Evolutionary conservation across 2,797 vertebrate species (phyloP).

Genomic region (Typhlichthys eigenmanni): DNA sequence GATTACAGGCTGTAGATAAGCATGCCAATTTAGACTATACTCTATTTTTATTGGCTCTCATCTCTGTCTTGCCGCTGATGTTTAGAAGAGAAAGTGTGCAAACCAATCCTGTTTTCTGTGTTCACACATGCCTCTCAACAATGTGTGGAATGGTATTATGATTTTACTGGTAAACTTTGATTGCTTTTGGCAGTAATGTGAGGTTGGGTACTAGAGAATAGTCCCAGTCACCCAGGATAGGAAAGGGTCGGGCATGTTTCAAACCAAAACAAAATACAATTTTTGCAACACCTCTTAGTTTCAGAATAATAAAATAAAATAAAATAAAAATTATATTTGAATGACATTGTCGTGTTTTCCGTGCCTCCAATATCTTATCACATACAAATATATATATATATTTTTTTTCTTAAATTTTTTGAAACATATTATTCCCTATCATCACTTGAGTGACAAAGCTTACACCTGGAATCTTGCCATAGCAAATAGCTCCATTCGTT

Average conservation of each 20-base stretch:
- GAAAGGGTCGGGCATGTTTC: neutral
- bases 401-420: constrained; percentile 7
- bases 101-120: too few species aligned
- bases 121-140: too few species aligned
- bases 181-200: too few species aligned
- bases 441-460: constrained; percentile 31
- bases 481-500: constrained; percentile 42
- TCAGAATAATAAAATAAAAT: too few species aligned
- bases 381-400: neutral
- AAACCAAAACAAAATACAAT: neutral
- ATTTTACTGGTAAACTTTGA: neutral
- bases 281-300: neutral
- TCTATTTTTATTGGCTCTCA: constrained; percentile 9
- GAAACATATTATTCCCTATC: constrained; percentile 13
- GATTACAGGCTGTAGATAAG: constrained; percentile 45
- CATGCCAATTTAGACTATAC: neutral
- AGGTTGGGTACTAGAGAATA: too few species aligned
- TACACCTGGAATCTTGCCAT: constrained; percentile 53
- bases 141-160: too few species aligned
- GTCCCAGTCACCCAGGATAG: too few species aligned
- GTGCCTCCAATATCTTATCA: neutral
- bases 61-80: neutral
- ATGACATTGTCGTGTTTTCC: too few species aligned
- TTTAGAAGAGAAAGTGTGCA: too few species aligned
- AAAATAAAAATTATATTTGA: too few species aligned